Base-by-base conservation (phyloP, 1,140 invertebrate genomes). In the Coenobita brevimanus region DNA sequence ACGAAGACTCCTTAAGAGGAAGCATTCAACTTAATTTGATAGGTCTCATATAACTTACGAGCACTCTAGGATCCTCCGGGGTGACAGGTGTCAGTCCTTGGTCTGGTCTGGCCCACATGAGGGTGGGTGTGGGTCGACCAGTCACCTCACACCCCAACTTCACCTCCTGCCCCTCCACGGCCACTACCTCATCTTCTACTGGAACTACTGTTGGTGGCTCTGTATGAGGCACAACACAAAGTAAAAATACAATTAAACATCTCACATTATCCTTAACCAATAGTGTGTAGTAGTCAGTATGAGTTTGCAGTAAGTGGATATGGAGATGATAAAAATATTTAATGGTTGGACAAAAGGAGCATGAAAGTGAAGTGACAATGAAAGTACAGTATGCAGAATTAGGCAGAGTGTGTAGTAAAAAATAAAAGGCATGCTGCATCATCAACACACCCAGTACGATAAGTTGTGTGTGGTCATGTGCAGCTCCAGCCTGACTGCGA, bases 51-150 rank as follows among this genome's bases (percentile, higher is more conserved):
- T 43, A n/a, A 2, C 3, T 1, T 41, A 80, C 88, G 60, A 84
- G 82, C 10, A 89, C 76, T 46, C 88, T 62, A n/a, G 88, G 82
- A 30, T 89, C 75, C n/a, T 84, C 81, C 21, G 88, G 88, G 17
- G 88, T 89, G 38, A 89, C 75, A 21, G 81, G 57, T 15, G 43
- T 38, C 38, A 69, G 57, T 15, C 54, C 88, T 24, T 64, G 82
- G 64, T 88, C 80, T 1, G 87, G 89, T 36, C 89, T 46, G 17
- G 82, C 71, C 92, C 92, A 93, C 36, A 91, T 91, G 60, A 93
- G 80, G 17, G 91, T 85, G 17, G 92, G 92, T 38, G 91, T 84
- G 27, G 92, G 92, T 43, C 89, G 92, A 30, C 93, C 93, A 0
- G 92, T 91, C 76, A 89, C 85, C 89, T 84, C 24, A 91, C 91